Conservation (phyloP, 2,797 vertebrate genomes). For the Coreius guichenoti region DNA sequence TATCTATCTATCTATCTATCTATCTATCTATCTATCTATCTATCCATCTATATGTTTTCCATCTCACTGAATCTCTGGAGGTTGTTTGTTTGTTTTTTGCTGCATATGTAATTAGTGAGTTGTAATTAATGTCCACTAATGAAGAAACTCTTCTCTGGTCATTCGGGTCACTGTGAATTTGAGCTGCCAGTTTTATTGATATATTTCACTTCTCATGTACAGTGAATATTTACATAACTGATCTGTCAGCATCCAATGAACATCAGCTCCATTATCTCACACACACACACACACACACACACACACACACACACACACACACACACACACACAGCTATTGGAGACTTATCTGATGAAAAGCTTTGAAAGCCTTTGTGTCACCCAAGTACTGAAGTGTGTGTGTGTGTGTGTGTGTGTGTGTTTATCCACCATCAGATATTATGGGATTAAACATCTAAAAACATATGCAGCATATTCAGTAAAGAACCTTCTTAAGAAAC, state of each 20-base stretch:
- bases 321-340: no score
- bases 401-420: neutral
- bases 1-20: neutral
- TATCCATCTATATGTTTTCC: neutral
- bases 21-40: neutral
- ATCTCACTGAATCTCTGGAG: neutral
- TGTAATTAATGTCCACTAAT: constrained; percentile 28
- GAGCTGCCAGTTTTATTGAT: neutral
- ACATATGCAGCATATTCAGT: neutral
- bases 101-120: constrained; percentile 46
- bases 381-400: neutral
- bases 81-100: neutral
- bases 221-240: neutral
- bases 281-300: no score
- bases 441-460: neutral
- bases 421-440: constrained; percentile 7
- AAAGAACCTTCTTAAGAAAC: neutral
- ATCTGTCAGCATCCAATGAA: neutral
- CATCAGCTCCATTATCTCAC: neutral
- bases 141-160: neutral
- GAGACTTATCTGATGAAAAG: no score
- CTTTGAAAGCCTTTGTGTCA: no score
- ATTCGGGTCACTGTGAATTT: neutral
- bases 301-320: no score
- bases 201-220: neutral